A percentile compares a stretch with the other conserved stretches of the same genome.
These are phyloP conservation scores for Corapipo altera DNA, from an alignment of 2,113 vertebrate genomes.

Conservation along the genomic window DNA sequence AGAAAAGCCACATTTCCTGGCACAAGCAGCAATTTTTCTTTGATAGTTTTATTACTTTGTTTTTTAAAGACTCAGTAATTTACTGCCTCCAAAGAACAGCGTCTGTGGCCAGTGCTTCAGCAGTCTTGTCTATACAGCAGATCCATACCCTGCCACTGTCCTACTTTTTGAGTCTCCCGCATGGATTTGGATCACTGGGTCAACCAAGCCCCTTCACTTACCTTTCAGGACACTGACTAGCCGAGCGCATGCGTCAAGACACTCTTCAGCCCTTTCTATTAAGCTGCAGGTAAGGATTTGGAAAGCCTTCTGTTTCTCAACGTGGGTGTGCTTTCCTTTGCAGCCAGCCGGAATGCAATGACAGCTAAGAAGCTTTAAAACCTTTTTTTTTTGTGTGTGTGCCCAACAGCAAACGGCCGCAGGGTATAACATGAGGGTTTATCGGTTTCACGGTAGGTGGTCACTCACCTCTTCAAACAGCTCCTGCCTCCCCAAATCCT, in stretches of 20 bases:
- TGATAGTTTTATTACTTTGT: neutral
- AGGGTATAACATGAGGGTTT: neutral
- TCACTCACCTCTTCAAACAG: conserved; percentile 22
- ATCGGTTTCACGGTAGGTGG: neutral
- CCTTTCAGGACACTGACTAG: conserved; percentile 8
- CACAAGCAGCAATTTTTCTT: conserved; percentile 46
- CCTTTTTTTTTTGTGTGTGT: neutral
- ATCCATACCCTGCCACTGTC: conserved; percentile 9
- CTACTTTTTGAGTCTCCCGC: conserved; percentile 5
- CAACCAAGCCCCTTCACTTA: neutral
- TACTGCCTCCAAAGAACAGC: neutral
- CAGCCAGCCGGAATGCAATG: neutral
- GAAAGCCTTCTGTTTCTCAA: conserved; percentile 16
- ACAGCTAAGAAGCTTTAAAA: neutral
- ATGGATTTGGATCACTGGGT: conserved; percentile 25
- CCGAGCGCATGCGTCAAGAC: neutral
- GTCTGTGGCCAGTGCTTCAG: neutral
- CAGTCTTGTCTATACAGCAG: neutral
- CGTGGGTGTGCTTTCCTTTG: neutral
- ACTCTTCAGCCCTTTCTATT: conserved; percentile 12
- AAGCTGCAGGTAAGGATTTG: neutral
- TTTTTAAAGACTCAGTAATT: neutral
- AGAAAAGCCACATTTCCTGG: conserved; percentile 32
- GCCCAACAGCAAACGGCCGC: neutral
- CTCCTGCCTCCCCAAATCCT: neutral